Conservation (phyloP, 2,888 invertebrate species). For the Helobdella robusta region DNA sequence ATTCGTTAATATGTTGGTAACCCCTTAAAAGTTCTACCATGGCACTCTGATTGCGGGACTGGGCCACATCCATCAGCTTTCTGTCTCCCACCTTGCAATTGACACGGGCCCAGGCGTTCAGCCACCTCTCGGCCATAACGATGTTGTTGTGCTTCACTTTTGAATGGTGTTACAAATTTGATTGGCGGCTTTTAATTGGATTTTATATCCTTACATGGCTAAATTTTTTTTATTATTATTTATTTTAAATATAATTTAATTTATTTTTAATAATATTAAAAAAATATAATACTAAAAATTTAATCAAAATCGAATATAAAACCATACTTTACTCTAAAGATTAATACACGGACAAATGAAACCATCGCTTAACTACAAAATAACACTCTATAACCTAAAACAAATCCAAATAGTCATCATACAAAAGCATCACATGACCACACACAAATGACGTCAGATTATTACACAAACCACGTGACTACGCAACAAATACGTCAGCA, state of each 20-base stretch:
- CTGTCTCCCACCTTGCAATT: slow-evolving; percentile 34
- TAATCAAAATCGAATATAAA: too few relatives aligned
- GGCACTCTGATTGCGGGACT: slow-evolving; percentile 16
- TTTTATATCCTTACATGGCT: too few relatives aligned
- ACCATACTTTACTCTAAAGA: too few relatives aligned
- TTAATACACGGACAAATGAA: too few relatives aligned
- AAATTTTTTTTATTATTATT: background rate
- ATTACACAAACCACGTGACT: too few relatives aligned
- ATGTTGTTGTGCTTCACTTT: slow-evolving; percentile 37
- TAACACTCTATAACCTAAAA: too few relatives aligned
- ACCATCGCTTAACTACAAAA: too few relatives aligned
- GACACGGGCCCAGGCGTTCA: slow-evolving; percentile 37
- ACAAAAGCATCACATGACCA: too few relatives aligned
- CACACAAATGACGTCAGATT: too few relatives aligned
- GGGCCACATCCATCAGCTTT: slow-evolving; percentile 35
- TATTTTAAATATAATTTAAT: background rate
- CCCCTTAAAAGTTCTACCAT: slow-evolving; percentile 35
- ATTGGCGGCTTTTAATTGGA: too few relatives aligned
- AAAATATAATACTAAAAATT: background rate
- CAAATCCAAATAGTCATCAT: too few relatives aligned
- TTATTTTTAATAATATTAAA: background rate
- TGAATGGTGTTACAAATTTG: background rate
- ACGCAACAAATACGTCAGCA: background rate
- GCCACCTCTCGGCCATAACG: slow-evolving; percentile 36
- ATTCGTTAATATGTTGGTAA: slow-evolving; percentile 38